These are phyloP conservation scores for Chelonus insularis DNA, from an alignment of 1,140 invertebrate genomes.

Conservation along the genomic window DNA sequence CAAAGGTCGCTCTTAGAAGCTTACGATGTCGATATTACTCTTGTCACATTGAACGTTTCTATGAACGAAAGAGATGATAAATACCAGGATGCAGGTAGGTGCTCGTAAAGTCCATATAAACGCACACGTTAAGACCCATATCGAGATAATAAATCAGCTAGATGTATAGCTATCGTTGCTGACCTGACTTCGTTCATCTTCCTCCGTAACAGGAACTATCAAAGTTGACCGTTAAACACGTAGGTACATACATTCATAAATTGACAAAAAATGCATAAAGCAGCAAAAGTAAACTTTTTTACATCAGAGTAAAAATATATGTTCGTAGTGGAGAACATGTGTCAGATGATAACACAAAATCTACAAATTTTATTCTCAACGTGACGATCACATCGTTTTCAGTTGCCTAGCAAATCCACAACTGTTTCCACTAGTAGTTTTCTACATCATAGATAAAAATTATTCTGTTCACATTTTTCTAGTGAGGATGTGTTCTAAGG, in stretches of 20 bases:
- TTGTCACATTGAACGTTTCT: constrained; percentile 7
- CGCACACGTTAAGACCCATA: constrained; percentile 27
- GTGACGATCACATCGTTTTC: background rate
- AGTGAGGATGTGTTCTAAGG: background rate
- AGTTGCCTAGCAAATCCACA: background rate
- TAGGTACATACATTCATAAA: background rate
- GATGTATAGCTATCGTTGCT: constrained; percentile 21
- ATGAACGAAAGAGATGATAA: constrained; percentile 35
- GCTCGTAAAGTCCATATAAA: constrained; percentile 28
- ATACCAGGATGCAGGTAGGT: constrained; percentile 34
- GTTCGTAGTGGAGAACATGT: background rate
- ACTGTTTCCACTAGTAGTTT: background rate
- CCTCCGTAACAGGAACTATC: constrained; percentile 5
- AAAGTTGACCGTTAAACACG: background rate
- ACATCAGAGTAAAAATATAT: background rate
- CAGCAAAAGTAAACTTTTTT: too few species aligned
- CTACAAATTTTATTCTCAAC: constrained; percentile 12
- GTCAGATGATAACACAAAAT: constrained; percentile 8
- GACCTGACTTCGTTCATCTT: constrained; percentile 21
- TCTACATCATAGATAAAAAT: constrained; percentile 9
- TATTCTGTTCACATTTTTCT: constrained; percentile 23
- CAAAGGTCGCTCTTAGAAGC: background rate
- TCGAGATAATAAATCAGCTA: constrained; percentile 38
- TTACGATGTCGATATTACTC: background rate
- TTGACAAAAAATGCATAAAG: background rate